phyloP scores from a whole-genome alignment of 2,888 invertebrate genomes.

The Panorpa germanica region DNA sequence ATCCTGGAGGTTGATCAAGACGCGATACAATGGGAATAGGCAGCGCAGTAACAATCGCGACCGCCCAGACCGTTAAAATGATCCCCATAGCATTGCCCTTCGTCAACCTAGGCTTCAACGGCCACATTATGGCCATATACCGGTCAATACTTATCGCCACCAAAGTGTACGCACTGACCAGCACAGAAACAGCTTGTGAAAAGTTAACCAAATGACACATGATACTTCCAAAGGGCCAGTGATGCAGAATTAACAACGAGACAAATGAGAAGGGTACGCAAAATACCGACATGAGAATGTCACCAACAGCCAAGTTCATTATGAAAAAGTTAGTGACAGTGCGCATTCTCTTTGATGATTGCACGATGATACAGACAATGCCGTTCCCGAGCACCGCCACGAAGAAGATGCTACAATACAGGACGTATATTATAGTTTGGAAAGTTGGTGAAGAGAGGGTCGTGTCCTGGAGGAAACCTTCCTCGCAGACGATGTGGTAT shows the following conservation, averaged over 20 bases:
- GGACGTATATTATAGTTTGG: slow-evolving; percentile 41
- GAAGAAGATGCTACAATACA: slow-evolving; percentile 53
- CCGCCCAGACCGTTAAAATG: slow-evolving; percentile 52
- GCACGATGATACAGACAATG: slow-evolving; percentile 72
- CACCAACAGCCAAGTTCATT: slow-evolving; percentile 74
- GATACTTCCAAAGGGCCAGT: slow-evolving; percentile 74
- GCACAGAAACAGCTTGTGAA: slow-evolving; percentile 60
- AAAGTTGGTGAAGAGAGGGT: slow-evolving; percentile 38
- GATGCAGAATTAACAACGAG: slow-evolving; percentile 54
- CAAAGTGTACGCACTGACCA: slow-evolving; percentile 77
- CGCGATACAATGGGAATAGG: slow-evolving; percentile 65
- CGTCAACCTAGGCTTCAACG: slow-evolving; percentile 61
- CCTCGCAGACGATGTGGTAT: too few relatives aligned
- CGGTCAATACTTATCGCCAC: slow-evolving; percentile 82
- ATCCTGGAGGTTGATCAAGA: slow-evolving; percentile 37
- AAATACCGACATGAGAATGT: slow-evolving; percentile 75
- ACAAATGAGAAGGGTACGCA: slow-evolving; percentile 85
- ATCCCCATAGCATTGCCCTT: slow-evolving; percentile 53
- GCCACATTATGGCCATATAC: slow-evolving; percentile 80
- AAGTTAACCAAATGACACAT: slow-evolving; percentile 73
- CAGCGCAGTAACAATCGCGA: slow-evolving; percentile 59
- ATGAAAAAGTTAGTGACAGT: slow-evolving; percentile 88
- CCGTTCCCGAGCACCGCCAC: slow-evolving; percentile 55
- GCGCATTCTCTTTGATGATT: slow-evolving; percentile 67
- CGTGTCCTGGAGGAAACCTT: too few relatives aligned